These are phyloP conservation scores for Ornithoptera alexandrae DNA, from an alignment of 2,888 invertebrate genomes.

Conservation along the genomic window DNA sequence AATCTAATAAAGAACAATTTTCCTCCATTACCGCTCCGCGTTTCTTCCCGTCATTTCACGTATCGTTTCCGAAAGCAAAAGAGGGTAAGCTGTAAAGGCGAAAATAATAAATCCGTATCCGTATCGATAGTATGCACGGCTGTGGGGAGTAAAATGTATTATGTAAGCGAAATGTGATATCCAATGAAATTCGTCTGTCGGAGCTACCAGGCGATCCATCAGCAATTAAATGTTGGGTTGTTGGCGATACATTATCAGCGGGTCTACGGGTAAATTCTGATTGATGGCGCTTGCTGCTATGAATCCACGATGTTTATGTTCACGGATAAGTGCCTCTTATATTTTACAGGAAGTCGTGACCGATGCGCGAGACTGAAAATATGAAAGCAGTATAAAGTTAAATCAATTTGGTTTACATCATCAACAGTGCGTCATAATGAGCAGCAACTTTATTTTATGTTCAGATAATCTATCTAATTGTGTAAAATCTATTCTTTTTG, in stretches of 20 bases:
- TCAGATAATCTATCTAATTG: no score
- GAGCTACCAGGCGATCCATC: conserved; percentile 62
- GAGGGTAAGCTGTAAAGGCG: conserved; percentile 73
- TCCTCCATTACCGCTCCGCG: conserved; percentile 77
- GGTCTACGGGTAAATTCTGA: conserved; percentile 65
- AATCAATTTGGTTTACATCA: neutral
- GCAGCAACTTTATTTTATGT: neutral
- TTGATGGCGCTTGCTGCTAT: conserved; percentile 65
- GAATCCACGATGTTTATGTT: conserved; percentile 53
- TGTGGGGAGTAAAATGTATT: conserved; percentile 60
- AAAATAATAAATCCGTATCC: conserved; percentile 78
- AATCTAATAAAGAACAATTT: conserved; percentile 79
- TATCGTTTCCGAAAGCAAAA: conserved; percentile 74
- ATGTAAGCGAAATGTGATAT: conserved; percentile 53
- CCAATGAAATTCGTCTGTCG: conserved; percentile 60
- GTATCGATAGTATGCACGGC: conserved; percentile 71
- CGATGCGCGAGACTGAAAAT: conserved; percentile 47
- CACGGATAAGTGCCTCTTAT: conserved; percentile 51
- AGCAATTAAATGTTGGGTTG: conserved; percentile 74
- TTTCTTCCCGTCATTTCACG: conserved; percentile 77
- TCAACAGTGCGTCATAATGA: neutral
- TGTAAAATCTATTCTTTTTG: no score
- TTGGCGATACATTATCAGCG: conserved; percentile 72
- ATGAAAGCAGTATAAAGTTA: conserved; percentile 28
- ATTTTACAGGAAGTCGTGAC: conserved; percentile 59